Conservation (phyloP, 2,113 vertebrate genomes). For the Bufo bufo region DNA sequence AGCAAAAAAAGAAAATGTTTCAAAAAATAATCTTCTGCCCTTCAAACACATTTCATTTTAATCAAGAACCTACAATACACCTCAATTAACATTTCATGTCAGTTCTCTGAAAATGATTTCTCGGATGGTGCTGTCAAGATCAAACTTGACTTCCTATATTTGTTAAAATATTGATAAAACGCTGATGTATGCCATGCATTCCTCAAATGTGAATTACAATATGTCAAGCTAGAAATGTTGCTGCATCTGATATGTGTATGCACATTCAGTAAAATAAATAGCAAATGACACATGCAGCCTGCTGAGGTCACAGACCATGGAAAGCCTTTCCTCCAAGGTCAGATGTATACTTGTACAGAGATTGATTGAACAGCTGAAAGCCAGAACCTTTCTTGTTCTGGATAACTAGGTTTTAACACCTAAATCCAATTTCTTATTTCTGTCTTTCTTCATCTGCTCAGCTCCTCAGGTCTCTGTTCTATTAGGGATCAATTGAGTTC, state of each 20-base stretch:
- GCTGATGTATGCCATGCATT: background rate
- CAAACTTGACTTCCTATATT: background rate
- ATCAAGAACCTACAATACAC: background rate
- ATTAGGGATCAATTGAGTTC: slow-evolving; percentile 58
- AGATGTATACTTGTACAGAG: slow-evolving; percentile 51
- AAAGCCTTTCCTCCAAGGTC: slow-evolving; percentile 48
- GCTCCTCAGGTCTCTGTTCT: slow-evolving; percentile 53
- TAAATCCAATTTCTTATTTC: slow-evolving; percentile 60
- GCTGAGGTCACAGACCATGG: slow-evolving; percentile 17
- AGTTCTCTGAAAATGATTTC: background rate
- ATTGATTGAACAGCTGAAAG: slow-evolving; percentile 56
- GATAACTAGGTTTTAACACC: slow-evolving; percentile 59
- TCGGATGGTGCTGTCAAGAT: background rate
- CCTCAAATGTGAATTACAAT: slow-evolving; percentile 12
- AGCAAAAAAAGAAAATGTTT: background rate
- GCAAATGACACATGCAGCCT: slow-evolving; percentile 46
- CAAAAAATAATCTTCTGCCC: background rate
- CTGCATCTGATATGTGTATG: slow-evolving; percentile 26
- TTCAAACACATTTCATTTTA: background rate
- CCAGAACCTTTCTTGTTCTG: slow-evolving; percentile 54
- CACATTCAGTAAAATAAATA: slow-evolving; percentile 31
- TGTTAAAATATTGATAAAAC: slow-evolving; percentile 17
- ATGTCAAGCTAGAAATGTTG: slow-evolving; percentile 10
- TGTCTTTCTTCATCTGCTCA: slow-evolving; percentile 58
- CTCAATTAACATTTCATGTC: background rate